A percentile compares a stretch with the other conserved stretches of the same genome.
phyloP scores from a whole-genome alignment of 53 echinoderm and acorn worm species.

The Astropecten irregularis region DNA sequence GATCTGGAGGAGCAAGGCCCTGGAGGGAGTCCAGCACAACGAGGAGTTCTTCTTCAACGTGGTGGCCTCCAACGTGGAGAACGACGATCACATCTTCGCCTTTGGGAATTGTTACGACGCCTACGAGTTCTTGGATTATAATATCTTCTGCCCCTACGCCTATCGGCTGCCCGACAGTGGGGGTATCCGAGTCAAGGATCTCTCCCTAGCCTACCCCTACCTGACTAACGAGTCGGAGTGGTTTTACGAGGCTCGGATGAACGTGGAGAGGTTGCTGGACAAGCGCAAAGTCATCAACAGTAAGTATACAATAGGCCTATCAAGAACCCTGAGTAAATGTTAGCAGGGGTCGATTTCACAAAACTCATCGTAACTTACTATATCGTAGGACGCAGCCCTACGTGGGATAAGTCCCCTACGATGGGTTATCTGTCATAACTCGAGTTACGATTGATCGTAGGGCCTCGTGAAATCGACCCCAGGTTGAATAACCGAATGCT shows the following conservation, averaged over 20 bases:
- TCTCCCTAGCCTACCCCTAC: slow-evolving; percentile 86
- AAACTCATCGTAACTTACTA: too few species aligned
- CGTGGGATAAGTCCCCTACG: too few species aligned
- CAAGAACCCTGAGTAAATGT: neutral
- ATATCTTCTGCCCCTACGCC: slow-evolving; percentile 88
- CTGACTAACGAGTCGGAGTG: slow-evolving; percentile 82
- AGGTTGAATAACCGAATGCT: too few species aligned
- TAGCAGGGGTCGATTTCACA: too few species aligned
- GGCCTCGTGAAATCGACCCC: too few species aligned
- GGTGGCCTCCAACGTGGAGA: slow-evolving; percentile 90
- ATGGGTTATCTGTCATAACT: too few species aligned
- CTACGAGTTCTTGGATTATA: slow-evolving; percentile 72
- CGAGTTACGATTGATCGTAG: too few species aligned
- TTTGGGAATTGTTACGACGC: slow-evolving; percentile 92
- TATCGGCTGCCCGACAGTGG: slow-evolving; percentile 76
- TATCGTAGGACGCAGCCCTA: too few species aligned
- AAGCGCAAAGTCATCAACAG: slow-evolving; percentile 58
- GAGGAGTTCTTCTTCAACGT: slow-evolving; percentile 89
- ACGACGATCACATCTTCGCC: slow-evolving; percentile 88
- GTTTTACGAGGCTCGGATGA: slow-evolving; percentile 89
- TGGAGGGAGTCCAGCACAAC: slow-evolving; percentile 71
- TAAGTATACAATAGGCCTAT: slow-evolving; percentile 36
- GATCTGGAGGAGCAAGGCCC: slow-evolving; percentile 77
- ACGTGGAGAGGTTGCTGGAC: slow-evolving; percentile 63
- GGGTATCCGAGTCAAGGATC: slow-evolving; percentile 86